Conservation (phyloP, 2,113 vertebrate species). For the Vidua macroura region DNA sequence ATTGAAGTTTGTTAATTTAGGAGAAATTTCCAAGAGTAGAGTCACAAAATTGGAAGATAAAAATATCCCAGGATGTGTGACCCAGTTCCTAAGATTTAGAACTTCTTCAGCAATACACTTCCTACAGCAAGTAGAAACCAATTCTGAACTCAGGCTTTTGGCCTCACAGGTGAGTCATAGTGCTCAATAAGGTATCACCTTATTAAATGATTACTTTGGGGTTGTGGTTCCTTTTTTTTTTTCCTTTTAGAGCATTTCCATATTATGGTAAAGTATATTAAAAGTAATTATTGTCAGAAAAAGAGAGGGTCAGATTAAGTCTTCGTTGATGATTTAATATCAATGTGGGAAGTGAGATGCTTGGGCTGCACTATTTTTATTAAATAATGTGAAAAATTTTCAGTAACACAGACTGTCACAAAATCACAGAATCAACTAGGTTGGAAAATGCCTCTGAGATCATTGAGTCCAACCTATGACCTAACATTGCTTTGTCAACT, state of each 20-base stretch:
- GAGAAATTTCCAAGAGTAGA: background rate
- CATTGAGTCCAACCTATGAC: background rate
- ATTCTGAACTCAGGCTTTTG: background rate
- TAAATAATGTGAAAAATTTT: background rate
- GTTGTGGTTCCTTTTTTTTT: too few relatives aligned
- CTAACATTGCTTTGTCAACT: background rate
- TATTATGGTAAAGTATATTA: background rate
- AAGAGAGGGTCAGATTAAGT: background rate
- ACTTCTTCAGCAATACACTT: background rate
- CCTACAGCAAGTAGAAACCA: background rate
- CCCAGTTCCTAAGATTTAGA: background rate
- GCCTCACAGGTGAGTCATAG: background rate
- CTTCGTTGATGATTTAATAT: background rate
- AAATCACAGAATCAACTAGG: background rate
- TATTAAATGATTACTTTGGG: background rate
- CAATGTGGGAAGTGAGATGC: background rate
- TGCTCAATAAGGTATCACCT: background rate
- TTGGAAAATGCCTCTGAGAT: background rate
- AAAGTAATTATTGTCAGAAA: background rate
- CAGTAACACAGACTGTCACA: background rate
- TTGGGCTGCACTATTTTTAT: background rate
- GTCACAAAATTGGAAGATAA: background rate
- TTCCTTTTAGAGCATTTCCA: background rate
- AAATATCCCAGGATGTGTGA: background rate
- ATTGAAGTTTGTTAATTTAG: background rate